Percentiles rank a stretch among this genome's conserved stretches.
Conservation (phyloP, 2,113 vertebrate genomes). For the Caranx ignobilis region DNA sequence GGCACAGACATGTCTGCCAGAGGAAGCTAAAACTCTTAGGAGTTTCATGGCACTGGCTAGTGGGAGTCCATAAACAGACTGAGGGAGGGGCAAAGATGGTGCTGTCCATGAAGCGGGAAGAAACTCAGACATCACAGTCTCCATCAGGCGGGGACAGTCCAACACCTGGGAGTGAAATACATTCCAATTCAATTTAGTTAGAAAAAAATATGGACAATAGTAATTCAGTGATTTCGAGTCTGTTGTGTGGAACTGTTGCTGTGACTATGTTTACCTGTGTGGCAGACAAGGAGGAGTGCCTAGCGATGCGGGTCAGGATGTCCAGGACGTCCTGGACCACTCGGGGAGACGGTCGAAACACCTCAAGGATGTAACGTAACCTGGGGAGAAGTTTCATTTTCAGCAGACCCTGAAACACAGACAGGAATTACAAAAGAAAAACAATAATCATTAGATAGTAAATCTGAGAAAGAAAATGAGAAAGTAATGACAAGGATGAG, state of each 20-base stretch:
- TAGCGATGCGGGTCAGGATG: slow-evolving; percentile 89
- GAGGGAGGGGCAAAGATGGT: slow-evolving; percentile 60
- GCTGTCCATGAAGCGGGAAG: slow-evolving; percentile 89
- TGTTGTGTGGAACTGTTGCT: background rate
- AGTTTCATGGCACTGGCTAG: slow-evolving; percentile 92
- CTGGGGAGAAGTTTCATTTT: slow-evolving; percentile 93
- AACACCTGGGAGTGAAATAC: slow-evolving; percentile 85
- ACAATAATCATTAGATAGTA: background rate
- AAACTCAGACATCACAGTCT: slow-evolving; percentile 91
- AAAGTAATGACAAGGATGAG: background rate
- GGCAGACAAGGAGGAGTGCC: slow-evolving; percentile 90
- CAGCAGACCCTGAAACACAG: slow-evolving; percentile 88
- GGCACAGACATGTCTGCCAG: slow-evolving; percentile 91
- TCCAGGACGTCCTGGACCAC: slow-evolving; percentile 90
- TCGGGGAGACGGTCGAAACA: slow-evolving; percentile 87
- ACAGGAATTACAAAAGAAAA: background rate
- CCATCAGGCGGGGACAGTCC: slow-evolving; percentile 92
- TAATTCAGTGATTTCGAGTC: background rate
- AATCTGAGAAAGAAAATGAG: background rate
- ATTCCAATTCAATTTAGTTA: background rate
- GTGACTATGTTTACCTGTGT: slow-evolving; percentile 83
- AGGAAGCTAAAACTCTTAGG: slow-evolving; percentile 90
- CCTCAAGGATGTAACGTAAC: slow-evolving; percentile 93
- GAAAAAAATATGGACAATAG: background rate
- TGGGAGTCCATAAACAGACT: slow-evolving; percentile 87